Conservation (phyloP, 2,888 invertebrate species). For the Prionchulus punctatus region DNA sequence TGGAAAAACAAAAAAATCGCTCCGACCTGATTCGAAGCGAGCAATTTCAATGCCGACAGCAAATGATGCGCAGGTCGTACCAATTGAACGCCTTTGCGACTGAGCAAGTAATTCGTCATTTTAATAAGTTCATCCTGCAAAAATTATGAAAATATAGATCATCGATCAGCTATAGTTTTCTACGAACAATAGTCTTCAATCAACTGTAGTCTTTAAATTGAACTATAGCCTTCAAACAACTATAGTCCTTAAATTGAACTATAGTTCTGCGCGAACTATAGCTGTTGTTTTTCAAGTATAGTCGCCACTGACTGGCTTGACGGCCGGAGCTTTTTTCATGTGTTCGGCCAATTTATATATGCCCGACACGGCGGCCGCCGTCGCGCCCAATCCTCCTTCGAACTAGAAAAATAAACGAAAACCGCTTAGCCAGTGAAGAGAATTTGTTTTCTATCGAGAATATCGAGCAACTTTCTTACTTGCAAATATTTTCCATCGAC, state of each 20-base stretch:
- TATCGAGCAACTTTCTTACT: conserved; percentile 21
- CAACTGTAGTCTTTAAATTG: no score
- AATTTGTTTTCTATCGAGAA: neutral
- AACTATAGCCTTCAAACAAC: no score
- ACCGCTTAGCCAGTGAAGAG: neutral
- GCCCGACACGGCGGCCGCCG: conserved; percentile 47
- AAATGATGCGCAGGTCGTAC: conserved; percentile 64
- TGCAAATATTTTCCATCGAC: conserved; percentile 58
- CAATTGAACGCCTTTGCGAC: conserved; percentile 63
- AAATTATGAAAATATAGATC: no score
- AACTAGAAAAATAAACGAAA: conserved; percentile 12
- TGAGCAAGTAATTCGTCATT: conserved; percentile 68
- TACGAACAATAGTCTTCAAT: conserved; percentile 10
- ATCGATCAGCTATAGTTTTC: no score
- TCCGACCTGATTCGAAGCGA: conserved; percentile 52
- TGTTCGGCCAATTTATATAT: conserved; percentile 47
- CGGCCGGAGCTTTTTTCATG: conserved; percentile 50
- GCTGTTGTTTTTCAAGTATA: no score
- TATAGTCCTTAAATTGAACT: no score
- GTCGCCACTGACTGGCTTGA: conserved; percentile 41
- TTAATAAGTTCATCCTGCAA: conserved; percentile 62
- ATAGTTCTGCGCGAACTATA: no score
- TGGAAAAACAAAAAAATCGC: conserved; percentile 10
- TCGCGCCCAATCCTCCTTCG: conserved; percentile 18
- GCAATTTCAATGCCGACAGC: conserved; percentile 55